Conservation (phyloP, 1,140 invertebrate species). For the Brachionus angularis region DNA sequence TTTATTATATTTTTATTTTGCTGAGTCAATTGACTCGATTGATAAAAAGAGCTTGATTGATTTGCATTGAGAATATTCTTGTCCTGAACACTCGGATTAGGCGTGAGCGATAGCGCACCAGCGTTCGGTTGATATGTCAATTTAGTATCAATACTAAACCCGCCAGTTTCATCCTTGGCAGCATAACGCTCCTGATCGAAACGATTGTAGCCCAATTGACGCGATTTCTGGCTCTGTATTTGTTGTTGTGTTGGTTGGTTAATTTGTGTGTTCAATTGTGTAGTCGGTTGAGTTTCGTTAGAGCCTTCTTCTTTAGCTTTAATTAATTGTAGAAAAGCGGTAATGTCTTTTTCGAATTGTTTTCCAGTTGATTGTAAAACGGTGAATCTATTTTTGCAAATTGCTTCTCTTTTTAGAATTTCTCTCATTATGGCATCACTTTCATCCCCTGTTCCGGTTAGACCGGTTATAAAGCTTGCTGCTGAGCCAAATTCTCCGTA, state of each 20-base stretch:
- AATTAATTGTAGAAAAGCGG: constrained; percentile 83
- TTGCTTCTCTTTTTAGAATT: constrained; percentile 85
- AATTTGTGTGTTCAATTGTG: constrained; percentile 12
- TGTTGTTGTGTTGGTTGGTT: constrained; percentile 48
- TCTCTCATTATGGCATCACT: constrained; percentile 59
- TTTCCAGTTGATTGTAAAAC: constrained; percentile 84
- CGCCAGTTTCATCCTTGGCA: constrained; percentile 89
- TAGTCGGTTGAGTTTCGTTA: neutral
- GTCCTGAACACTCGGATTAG: neutral
- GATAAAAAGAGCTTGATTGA: neutral
- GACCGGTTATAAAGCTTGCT: neutral
- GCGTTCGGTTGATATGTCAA: constrained; percentile 81
- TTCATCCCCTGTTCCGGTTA: neutral
- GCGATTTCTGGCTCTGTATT: constrained; percentile 67
- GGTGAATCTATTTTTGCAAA: constrained; percentile 89
- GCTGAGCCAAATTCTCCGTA: neutral
- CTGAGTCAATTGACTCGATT: constrained; percentile 6
- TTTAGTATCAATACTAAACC: constrained; percentile 95
- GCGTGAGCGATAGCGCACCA: constrained; percentile 44
- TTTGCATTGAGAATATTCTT: neutral
- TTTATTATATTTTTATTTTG: constrained; percentile 10
- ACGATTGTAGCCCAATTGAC: constrained; percentile 77
- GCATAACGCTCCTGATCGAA: constrained; percentile 96
- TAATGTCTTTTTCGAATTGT: constrained; percentile 85
- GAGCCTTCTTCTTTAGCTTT: constrained; percentile 87